A percentile compares a stretch with the other conserved stretches of the same genome.
phyloP scores from a whole-genome alignment of 2,888 invertebrate species.

The Plemyria rubiginata region DNA sequence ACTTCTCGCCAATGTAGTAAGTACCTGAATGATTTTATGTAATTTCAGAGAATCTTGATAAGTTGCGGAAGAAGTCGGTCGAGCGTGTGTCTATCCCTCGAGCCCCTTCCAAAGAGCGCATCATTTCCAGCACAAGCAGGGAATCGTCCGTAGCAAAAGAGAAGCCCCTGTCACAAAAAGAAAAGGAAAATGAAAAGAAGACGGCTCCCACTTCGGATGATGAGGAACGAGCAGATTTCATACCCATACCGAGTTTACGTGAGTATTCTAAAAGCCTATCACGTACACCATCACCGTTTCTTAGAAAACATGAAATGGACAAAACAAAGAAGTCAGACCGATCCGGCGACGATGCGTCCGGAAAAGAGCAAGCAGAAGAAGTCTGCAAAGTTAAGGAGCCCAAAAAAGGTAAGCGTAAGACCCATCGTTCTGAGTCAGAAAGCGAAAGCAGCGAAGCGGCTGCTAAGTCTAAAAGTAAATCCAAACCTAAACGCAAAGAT shows the following conservation, averaged over 20 bases:
- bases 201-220: slow-evolving; percentile 68
- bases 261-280: slow-evolving; percentile 91
- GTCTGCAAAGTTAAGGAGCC: slow-evolving; percentile 51
- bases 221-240: slow-evolving; percentile 73
- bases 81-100: slow-evolving; percentile 68
- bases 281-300: slow-evolving; percentile 94
- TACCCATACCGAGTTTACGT: slow-evolving; percentile 67
- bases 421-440: slow-evolving; percentile 80
- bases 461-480: slow-evolving; percentile 72
- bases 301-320: slow-evolving; percentile 87
- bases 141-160: slow-evolving; percentile 76
- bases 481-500: slow-evolving; percentile 80
- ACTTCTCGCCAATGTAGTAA: too few species aligned
- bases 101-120: slow-evolving; percentile 65
- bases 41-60: slow-evolving; percentile 68
- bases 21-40: not conserved
- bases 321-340: slow-evolving; percentile 72
- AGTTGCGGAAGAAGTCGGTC: slow-evolving; percentile 65
- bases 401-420: slow-evolving; percentile 81
- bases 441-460: slow-evolving; percentile 77
- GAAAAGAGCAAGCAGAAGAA: slow-evolving; percentile 79
- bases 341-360: slow-evolving; percentile 73
- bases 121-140: slow-evolving; percentile 78
- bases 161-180: slow-evolving; percentile 64
- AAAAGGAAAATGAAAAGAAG: slow-evolving; percentile 58